A percentile compares a stretch with the other conserved stretches of the same genome.
Conservation (phyloP, 2,888 invertebrate genomes). For the Nephrocerus scutellatus region DNA sequence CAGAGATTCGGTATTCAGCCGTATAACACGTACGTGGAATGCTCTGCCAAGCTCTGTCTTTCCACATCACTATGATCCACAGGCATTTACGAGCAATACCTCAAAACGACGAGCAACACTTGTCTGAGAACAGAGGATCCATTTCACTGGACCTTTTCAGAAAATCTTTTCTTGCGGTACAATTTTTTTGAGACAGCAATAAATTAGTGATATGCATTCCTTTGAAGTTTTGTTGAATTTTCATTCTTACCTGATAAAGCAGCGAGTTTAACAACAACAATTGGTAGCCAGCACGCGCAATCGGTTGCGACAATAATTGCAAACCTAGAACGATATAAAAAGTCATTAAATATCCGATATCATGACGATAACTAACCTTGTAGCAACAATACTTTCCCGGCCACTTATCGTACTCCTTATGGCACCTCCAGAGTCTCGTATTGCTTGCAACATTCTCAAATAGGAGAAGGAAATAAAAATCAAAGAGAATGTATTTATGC, state of each 20-base stretch:
- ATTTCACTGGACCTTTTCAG: background rate
- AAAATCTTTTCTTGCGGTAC: too few relatives aligned
- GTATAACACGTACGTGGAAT: too few relatives aligned
- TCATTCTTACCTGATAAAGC: slow-evolving; percentile 50
- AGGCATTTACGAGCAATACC: too few relatives aligned
- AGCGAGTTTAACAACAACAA: slow-evolving; percentile 53
- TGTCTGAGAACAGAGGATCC: too few relatives aligned
- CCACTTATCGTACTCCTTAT: slow-evolving; percentile 54
- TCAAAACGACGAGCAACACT: too few relatives aligned
- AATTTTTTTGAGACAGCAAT: too few relatives aligned
- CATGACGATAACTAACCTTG: slow-evolving; percentile 39
- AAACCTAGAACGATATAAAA: slow-evolving; percentile 38
- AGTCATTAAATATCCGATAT: background rate
- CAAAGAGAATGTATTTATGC: slow-evolving; percentile 52
- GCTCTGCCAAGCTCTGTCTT: too few relatives aligned
- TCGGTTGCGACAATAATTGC: slow-evolving; percentile 56
- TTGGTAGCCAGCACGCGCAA: slow-evolving; percentile 56
- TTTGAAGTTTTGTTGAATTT: too few relatives aligned
- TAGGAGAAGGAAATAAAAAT: slow-evolving; percentile 55
- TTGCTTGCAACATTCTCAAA: slow-evolving; percentile 53
- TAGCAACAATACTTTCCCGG: slow-evolving; percentile 54
- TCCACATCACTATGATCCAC: too few relatives aligned
- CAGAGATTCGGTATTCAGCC: too few relatives aligned
- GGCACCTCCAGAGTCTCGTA: slow-evolving; percentile 53
- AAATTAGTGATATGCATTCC: too few relatives aligned